A percentile compares a stretch with the other conserved stretches of the same genome.
phyloP scores from a whole-genome alignment of 2,888 invertebrate genomes.

The Acanthosepion esculentum region DNA sequence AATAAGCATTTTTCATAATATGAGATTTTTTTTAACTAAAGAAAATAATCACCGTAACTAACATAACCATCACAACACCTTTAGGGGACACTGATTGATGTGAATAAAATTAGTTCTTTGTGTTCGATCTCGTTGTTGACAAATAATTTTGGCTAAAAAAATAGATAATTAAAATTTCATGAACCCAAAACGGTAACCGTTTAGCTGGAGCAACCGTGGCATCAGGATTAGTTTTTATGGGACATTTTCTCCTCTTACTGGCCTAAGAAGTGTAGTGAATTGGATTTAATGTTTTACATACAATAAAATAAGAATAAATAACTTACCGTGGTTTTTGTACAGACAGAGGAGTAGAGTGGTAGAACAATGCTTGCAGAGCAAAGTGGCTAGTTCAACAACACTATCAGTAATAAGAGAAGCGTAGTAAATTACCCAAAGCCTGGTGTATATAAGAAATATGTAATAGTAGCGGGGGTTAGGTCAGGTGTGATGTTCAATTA shows the following conservation, averaged over 20 bases:
- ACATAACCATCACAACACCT: no score
- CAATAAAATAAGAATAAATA: not conserved
- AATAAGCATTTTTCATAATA: no score
- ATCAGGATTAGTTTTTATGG: not conserved
- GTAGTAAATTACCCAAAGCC: not conserved
- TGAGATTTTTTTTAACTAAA: no score
- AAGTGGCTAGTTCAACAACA: not conserved
- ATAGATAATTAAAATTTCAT: not conserved
- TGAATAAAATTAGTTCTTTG: not conserved
- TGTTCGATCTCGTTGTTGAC: not conserved
- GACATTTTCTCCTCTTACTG: not conserved
- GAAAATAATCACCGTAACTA: no score
- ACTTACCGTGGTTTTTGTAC: not conserved
- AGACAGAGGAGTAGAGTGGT: not conserved
- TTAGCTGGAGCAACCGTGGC: not conserved
- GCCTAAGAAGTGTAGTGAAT: not conserved
- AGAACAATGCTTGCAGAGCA: not conserved
- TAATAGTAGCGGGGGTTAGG: not conserved
- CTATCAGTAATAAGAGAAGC: not conserved
- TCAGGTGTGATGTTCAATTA: not conserved
- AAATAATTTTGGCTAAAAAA: not conserved
- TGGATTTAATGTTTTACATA: not conserved
- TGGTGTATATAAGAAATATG: not conserved
- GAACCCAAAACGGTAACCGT: not conserved
- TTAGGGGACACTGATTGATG: not conserved